phyloP scores from a whole-genome alignment of 2,888 invertebrate genomes.

The Caenorhabditis doughertyi region DNA sequence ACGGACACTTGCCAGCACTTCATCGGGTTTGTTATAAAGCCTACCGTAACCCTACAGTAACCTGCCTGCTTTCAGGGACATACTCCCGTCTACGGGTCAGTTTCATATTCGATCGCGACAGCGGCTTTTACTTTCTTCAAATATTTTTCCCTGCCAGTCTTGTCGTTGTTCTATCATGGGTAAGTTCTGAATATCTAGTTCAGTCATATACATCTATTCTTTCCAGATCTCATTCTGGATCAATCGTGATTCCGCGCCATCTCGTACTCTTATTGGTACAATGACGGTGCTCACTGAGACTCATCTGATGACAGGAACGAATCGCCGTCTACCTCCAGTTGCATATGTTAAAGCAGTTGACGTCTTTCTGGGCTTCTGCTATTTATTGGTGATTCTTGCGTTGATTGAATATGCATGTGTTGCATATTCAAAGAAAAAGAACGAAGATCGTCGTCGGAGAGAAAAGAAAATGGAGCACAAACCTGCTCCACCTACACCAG shows the following conservation, averaged over 20 bases:
- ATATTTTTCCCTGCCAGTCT: constrained; percentile 90
- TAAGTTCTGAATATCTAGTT: constrained; percentile 21
- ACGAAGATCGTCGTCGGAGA: constrained; percentile 71
- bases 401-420: constrained; percentile 78
- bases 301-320: constrained; percentile 88
- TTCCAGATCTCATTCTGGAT: constrained; percentile 96
- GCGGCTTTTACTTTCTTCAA: constrained; percentile 98
- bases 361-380: constrained; percentile 78
- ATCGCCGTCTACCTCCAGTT: constrained; percentile 76
- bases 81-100: constrained; percentile 96
- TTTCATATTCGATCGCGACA: constrained; percentile 96
- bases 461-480: constrained; percentile 72
- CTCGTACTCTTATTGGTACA: constrained; percentile 87
- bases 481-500: constrained; percentile 74
- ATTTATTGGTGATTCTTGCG: constrained; percentile 76
- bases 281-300: constrained; percentile 84
- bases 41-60: neutral
- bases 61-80: constrained; percentile 87
- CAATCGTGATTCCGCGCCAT: constrained; percentile 96
- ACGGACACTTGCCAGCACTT: constrained; percentile 69
- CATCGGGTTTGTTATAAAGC: constrained; percentile 67
- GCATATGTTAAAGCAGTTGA: constrained; percentile 79
- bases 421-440: constrained; percentile 79
- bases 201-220: neutral
- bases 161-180: constrained; percentile 74